Conservation (phyloP, 2,113 vertebrate genomes). For the Verasper variegatus region DNA sequence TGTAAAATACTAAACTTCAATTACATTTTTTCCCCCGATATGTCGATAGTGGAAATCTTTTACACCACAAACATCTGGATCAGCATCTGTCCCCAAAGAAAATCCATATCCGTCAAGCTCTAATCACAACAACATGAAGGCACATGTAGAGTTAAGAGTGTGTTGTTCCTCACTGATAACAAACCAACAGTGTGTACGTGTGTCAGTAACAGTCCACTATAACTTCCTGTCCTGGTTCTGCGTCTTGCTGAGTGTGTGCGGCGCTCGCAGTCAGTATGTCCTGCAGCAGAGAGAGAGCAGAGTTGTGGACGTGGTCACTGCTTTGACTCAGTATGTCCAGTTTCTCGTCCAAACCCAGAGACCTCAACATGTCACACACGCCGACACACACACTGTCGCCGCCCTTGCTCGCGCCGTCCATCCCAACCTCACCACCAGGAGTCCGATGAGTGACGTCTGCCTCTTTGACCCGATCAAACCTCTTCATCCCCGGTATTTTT, state of each 20-base stretch:
- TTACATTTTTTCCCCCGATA: no score
- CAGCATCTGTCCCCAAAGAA: no score
- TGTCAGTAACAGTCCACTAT: constrained; percentile 78
- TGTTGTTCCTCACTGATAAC: neutral
- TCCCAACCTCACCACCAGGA: neutral
- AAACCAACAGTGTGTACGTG: constrained; percentile 5
- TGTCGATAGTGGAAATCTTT: no score
- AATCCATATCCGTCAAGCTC: no score
- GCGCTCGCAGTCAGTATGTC: constrained; percentile 86
- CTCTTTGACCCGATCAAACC: neutral
- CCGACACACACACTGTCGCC: constrained; percentile 28
- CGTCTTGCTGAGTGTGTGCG: constrained; percentile 22
- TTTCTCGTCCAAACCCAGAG: constrained; percentile 83
- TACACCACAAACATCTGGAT: no score
- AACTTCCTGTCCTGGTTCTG: constrained; percentile 45
- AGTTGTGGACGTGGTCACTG: constrained; percentile 90
- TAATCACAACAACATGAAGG: neutral
- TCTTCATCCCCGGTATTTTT: constrained; percentile 39
- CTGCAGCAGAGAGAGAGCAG: constrained; percentile 89
- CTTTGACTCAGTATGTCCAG: constrained; percentile 81
- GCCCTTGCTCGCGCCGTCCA: constrained; percentile 14
- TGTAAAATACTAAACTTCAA: no score
- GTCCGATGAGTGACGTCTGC: neutral
- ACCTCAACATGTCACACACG: constrained; percentile 67
- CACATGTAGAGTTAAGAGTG: constrained; percentile 8